Percentiles rank a stretch among this genome's conserved stretches.
Evolutionary conservation across 1,140 invertebrate genomes (phyloP).

Genomic region (Scaptomyza montana): DNA sequence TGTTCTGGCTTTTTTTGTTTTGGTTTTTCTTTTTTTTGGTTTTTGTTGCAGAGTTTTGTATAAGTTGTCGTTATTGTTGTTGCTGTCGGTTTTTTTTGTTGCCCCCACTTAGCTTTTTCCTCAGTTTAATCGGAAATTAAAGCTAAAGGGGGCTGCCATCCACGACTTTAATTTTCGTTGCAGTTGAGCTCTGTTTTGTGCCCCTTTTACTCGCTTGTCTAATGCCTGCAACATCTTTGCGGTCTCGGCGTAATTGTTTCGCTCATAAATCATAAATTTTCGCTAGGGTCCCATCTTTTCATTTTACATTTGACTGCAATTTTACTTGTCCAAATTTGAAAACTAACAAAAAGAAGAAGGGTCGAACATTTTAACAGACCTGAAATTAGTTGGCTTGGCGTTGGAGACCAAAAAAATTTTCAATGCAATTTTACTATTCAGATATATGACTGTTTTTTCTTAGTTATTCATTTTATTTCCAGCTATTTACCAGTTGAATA

Average conservation of each 20-base stretch:
- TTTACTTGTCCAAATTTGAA: slow-evolving; percentile 54
- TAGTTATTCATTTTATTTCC: no score
- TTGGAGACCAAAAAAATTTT: not conserved
- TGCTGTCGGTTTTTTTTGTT: slow-evolving; percentile 24
- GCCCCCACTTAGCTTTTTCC: slow-evolving; percentile 58
- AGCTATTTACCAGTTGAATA: no score
- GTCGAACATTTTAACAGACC: slow-evolving; percentile 56
- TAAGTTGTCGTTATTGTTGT: slow-evolving; percentile 20
- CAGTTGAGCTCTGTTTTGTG: slow-evolving; percentile 53
- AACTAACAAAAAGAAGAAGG: slow-evolving; percentile 16
- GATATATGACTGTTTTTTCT: not conserved
- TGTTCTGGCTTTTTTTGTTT: slow-evolving; percentile 55
- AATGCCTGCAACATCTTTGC: slow-evolving; percentile 69
- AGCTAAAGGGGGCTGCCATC: slow-evolving; percentile 71
- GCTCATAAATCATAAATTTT: slow-evolving; percentile 77
- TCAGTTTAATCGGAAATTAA: slow-evolving; percentile 79
- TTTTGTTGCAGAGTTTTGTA: slow-evolving; percentile 14
- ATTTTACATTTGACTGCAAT: slow-evolving; percentile 69
- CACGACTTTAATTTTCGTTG: slow-evolving; percentile 79
- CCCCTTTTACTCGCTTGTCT: slow-evolving; percentile 30
- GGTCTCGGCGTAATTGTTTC: slow-evolving; percentile 68
- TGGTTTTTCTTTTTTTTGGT: no score
- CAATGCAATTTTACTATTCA: not conserved
- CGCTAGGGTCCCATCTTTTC: slow-evolving; percentile 56
- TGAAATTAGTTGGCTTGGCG: slow-evolving; percentile 46